phyloP scores from a whole-genome alignment of 37 sponge, comb jelly and placozoan genomes.

The Cliona cf. orientalis region DNA sequence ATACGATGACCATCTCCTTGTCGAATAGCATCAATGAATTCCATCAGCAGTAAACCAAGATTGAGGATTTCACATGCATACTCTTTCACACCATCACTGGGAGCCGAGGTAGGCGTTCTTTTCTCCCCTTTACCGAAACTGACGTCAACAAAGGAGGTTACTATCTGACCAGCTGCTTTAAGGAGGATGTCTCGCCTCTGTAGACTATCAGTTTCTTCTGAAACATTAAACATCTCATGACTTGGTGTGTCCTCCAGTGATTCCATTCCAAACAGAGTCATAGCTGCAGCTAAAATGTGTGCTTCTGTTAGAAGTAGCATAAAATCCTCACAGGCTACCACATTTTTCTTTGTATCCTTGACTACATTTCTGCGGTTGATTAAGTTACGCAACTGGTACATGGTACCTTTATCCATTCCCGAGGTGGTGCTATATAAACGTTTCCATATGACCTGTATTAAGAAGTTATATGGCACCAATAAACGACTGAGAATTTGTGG shows the following conservation, averaged over 20 bases:
- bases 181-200: too few relatives aligned
- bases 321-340: conserved; percentile 22
- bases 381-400: conserved; percentile 9
- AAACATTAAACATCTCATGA: neutral
- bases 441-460: conserved; percentile 23
- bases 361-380: conserved; percentile 3
- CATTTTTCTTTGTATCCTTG: neutral
- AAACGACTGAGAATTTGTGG: too few relatives aligned
- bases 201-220: too few relatives aligned
- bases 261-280: neutral
- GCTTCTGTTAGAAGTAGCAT: neutral
- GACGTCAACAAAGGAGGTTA: too few relatives aligned
- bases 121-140: too few relatives aligned
- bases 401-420: conserved; percentile 2
- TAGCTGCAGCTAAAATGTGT: neutral
- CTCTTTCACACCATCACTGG: neutral
- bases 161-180: too few relatives aligned
- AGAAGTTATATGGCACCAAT: too few relatives aligned
- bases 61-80: neutral
- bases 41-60: neutral
- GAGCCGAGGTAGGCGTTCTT: too few relatives aligned
- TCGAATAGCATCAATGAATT: conserved; percentile 31
- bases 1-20: conserved; percentile 14
- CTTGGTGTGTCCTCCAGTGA: neutral
- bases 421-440: conserved; percentile 4